Evolutionary conservation across 1,140 invertebrate species (phyloP), one percentile per base, ranked within the genome.

Genomic region (Drosophila serrata): DNA sequence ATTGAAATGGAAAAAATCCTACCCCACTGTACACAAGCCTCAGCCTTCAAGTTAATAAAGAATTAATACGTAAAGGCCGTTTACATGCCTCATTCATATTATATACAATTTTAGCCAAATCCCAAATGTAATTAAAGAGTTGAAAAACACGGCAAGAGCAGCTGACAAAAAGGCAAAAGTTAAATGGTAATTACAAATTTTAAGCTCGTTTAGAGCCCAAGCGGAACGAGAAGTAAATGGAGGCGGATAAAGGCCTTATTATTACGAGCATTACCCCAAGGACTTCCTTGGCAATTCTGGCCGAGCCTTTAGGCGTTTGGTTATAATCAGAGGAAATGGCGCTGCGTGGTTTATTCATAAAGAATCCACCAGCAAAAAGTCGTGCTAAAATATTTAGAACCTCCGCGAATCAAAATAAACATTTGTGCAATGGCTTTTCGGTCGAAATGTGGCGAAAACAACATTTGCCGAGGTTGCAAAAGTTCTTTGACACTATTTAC

Each of bases 151-250:
- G 49, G 55, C 51, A 58, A 42, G 39, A 67, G 33, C 46, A 62
- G 46, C 55, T 43, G 45, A 74, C 70, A 48, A 63, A 74, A 60
- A 69, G 65, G 33, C 60, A 68, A 69, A 67, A 58, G 55, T 79
- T 70, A 64, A 84, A 67, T 46, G 45, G 24, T 62, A 81, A 84
- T 84, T 84, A 76, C 37, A 72, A 85, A 85, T 80, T 57, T 75
- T 42, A 80, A 76, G 72, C 63, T 67, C 24, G 60, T 65, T 64
- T 65, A 22, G 46, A 39, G 56, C 43, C 48, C 61, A 57, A 60
- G 49, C 57, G 31, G 39, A 65, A 53, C 59, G 31, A 49, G 40
- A 35, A 17, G 53, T 24, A 58, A 29, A 40, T 33, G 48, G 24
- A 37, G 37, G 62, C 43, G 46, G 51, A 24, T 22, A 22, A 17